These are phyloP conservation scores for Chloroceryle aenea DNA, from an alignment of 2,113 vertebrate genomes.

Conservation along the genomic window DNA sequence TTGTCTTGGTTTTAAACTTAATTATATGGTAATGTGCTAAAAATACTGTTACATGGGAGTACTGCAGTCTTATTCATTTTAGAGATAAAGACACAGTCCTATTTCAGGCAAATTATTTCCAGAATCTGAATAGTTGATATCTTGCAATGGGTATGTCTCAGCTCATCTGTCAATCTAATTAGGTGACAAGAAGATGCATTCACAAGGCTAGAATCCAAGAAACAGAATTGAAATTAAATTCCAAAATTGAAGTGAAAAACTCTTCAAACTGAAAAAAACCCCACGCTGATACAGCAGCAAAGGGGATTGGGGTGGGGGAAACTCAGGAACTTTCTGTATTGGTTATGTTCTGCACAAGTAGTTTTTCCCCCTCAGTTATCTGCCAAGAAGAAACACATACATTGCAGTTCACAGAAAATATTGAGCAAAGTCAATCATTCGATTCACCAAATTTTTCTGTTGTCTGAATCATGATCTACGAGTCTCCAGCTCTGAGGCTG, in stretches of 20 bases:
- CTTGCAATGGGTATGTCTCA: background rate
- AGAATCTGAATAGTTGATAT: background rate
- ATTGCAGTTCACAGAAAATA: background rate
- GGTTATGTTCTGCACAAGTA: background rate
- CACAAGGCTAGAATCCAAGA: background rate
- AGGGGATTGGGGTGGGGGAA: background rate
- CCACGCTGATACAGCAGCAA: background rate
- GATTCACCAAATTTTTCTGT: background rate
- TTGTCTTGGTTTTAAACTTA: background rate
- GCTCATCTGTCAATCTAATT: background rate
- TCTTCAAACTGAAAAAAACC: background rate
- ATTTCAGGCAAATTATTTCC: background rate
- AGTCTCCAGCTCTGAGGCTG: background rate
- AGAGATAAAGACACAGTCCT: background rate
- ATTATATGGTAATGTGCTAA: background rate
- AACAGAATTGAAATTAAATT: background rate
- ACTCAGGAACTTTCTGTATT: background rate
- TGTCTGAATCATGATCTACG: background rate
- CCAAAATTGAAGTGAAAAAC: background rate
- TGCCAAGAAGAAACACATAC: background rate
- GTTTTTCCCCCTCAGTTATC: background rate
- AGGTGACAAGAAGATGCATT: background rate
- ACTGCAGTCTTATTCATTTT: background rate
- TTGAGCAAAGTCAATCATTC: background rate
- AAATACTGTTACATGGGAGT: conserved; percentile 2